Conservation (phyloP, 2,797 vertebrate species). For the Sandelia bainsii region DNA sequence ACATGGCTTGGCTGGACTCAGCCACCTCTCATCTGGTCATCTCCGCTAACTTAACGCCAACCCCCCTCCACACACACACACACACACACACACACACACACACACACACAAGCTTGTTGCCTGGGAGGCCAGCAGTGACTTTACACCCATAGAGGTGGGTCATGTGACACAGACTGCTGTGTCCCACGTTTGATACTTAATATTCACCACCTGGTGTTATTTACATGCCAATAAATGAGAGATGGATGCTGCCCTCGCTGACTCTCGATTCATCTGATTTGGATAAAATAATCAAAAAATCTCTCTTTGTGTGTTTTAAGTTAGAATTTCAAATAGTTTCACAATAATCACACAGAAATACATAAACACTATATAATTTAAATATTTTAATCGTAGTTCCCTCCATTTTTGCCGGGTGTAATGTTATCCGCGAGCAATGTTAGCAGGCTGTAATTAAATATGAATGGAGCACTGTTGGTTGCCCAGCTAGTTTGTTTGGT, state of each 20-base stretch:
- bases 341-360: constrained; percentile 3
- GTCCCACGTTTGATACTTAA: constrained; percentile 81
- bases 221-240: constrained; percentile 81
- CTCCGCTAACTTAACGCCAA: constrained; percentile 54
- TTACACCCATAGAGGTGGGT: constrained; percentile 74
- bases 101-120: constrained; percentile 51
- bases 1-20: constrained; percentile 68
- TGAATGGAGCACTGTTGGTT: constrained; percentile 81
- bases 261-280: constrained; percentile 43
- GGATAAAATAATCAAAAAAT: constrained; percentile 26
- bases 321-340: constrained; percentile 5
- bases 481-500: constrained; percentile 77
- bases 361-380: neutral
- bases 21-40: constrained; percentile 68
- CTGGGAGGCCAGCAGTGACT: constrained; percentile 75
- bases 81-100: constrained; percentile 49
- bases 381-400: constrained; percentile 23
- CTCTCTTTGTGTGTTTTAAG: constrained; percentile 7
- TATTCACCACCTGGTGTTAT: constrained; percentile 85
- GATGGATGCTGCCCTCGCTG: constrained; percentile 51
- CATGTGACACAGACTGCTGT: constrained; percentile 76
- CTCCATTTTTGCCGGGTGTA: constrained; percentile 66
- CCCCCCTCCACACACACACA: constrained; percentile 22
- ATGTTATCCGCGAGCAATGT: constrained; percentile 75
- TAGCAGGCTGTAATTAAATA: constrained; percentile 86